These are phyloP conservation scores for Hypercompe scribonia DNA, from an alignment of 2,888 invertebrate species.

Conservation along the genomic window DNA sequence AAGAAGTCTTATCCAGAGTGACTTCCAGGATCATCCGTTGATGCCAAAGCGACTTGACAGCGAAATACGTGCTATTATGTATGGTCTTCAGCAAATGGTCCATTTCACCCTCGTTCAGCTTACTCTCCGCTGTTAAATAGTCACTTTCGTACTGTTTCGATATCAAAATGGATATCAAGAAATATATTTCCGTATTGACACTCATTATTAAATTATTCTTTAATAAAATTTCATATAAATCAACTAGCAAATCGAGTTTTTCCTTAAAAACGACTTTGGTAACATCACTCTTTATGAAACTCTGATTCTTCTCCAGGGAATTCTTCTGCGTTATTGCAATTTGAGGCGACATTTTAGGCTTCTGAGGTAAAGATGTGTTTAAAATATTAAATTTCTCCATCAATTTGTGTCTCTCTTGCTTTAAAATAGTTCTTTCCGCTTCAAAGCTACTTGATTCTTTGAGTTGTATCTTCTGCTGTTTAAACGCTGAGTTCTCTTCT, in stretches of 20 bases:
- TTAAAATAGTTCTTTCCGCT: constrained; percentile 76
- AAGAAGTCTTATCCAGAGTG: constrained; percentile 87
- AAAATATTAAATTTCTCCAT: constrained; percentile 82
- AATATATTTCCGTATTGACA: constrained; percentile 89
- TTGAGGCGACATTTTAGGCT: constrained; percentile 60
- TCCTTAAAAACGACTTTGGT: constrained; percentile 80
- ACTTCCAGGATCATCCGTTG: constrained; percentile 86
- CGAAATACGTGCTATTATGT: constrained; percentile 93
- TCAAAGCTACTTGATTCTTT: constrained; percentile 73
- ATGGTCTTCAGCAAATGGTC: constrained; percentile 78
- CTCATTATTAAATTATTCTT: constrained; percentile 88
- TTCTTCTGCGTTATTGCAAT: constrained; percentile 72
- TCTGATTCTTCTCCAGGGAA: constrained; percentile 57
- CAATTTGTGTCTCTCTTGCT: constrained; percentile 78
- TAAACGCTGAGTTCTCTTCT: constrained; percentile 77
- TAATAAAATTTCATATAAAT: constrained; percentile 87
- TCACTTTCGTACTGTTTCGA: constrained; percentile 79
- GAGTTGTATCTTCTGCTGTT: constrained; percentile 67
- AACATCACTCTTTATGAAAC: constrained; percentile 73
- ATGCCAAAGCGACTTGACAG: constrained; percentile 88
- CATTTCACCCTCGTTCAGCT: constrained; percentile 57
- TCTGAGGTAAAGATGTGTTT: constrained; percentile 67
- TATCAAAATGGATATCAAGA: constrained; percentile 88
- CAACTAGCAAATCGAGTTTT: constrained; percentile 84
- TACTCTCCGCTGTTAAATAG: constrained; percentile 57